These are phyloP conservation scores for Semaprochilodus insignis DNA, from an alignment of 2,797 vertebrate genomes.

Conservation along the genomic window DNA sequence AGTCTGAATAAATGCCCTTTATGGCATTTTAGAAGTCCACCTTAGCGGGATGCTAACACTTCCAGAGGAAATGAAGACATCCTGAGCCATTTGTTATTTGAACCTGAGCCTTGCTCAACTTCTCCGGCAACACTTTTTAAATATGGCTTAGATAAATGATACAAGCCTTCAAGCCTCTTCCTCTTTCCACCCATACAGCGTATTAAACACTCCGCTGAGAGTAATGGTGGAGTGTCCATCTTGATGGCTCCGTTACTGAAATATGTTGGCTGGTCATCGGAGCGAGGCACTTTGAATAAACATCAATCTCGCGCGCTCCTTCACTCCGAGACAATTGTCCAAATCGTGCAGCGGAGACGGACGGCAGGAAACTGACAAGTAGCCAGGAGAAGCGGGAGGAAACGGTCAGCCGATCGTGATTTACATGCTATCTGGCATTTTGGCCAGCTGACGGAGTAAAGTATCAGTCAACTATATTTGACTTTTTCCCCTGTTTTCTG, in stretches of 20 bases:
- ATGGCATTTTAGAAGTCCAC: slow-evolving; percentile 73
- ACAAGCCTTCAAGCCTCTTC: slow-evolving; percentile 50
- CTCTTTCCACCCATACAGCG: slow-evolving; percentile 58
- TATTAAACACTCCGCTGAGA: slow-evolving; percentile 73
- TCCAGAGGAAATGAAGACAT: slow-evolving; percentile 70
- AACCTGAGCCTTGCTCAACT: slow-evolving; percentile 72
- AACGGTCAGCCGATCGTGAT: slow-evolving; percentile 77
- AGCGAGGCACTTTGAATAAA: slow-evolving; percentile 77
- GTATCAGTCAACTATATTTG: slow-evolving; percentile 85
- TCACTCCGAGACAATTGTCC: slow-evolving; percentile 75
- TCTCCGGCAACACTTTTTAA: slow-evolving; percentile 67
- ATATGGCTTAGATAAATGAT: slow-evolving; percentile 70
- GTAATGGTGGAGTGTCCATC: slow-evolving; percentile 75
- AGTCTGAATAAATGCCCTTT: slow-evolving; percentile 71
- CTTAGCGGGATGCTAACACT: slow-evolving; percentile 68
- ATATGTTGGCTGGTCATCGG: slow-evolving; percentile 71
- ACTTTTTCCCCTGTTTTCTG: slow-evolving; percentile 69
- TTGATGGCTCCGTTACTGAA: slow-evolving; percentile 75
- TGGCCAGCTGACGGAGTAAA: slow-evolving; percentile 71
- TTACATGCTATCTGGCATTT: slow-evolving; percentile 83
- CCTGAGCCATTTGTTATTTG: slow-evolving; percentile 68
- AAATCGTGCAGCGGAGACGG: slow-evolving; percentile 75
- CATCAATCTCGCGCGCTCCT: slow-evolving; percentile 77
- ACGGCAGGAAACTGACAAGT: slow-evolving; percentile 78
- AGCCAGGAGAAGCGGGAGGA: slow-evolving; percentile 70